phyloP scores from a whole-genome alignment of 2,113 vertebrate species.

The Tragelaphus scriptus region DNA sequence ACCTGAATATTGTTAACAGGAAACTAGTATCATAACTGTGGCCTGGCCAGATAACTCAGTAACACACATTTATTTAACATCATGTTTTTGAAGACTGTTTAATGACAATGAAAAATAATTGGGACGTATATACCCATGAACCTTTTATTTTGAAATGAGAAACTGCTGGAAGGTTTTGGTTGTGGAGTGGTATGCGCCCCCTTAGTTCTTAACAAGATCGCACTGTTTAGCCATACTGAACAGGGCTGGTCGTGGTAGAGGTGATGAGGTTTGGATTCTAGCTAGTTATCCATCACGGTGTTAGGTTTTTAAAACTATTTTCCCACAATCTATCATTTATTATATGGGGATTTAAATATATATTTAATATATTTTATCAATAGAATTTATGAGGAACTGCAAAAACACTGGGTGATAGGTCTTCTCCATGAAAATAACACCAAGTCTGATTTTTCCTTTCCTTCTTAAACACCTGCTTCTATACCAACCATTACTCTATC shows the following conservation, averaged over 20 bases:
- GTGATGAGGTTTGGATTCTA: background rate
- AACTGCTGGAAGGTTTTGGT: background rate
- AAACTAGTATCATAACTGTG: background rate
- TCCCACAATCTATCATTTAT: background rate
- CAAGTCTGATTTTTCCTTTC: background rate
- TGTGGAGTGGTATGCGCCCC: background rate
- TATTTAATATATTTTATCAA: background rate
- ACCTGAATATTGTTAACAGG: background rate
- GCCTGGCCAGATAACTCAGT: background rate
- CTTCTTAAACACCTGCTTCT: background rate
- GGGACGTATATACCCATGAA: background rate
- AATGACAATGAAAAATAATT: background rate
- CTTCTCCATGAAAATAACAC: background rate
- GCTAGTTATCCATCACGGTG: background rate
- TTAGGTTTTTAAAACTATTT: background rate
- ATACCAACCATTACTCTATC: background rate
- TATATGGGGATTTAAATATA: background rate
- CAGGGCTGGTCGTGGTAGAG: background rate
- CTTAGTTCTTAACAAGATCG: background rate
- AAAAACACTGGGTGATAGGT: background rate
- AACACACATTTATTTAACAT: background rate
- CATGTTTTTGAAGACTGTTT: background rate
- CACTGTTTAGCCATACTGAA: background rate
- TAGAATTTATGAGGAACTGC: background rate
- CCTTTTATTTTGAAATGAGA: constrained; percentile 3